These are phyloP conservation scores for Reticulitermes lucifugus DNA, from an alignment of 2,888 invertebrate genomes.

Conservation along the genomic window DNA sequence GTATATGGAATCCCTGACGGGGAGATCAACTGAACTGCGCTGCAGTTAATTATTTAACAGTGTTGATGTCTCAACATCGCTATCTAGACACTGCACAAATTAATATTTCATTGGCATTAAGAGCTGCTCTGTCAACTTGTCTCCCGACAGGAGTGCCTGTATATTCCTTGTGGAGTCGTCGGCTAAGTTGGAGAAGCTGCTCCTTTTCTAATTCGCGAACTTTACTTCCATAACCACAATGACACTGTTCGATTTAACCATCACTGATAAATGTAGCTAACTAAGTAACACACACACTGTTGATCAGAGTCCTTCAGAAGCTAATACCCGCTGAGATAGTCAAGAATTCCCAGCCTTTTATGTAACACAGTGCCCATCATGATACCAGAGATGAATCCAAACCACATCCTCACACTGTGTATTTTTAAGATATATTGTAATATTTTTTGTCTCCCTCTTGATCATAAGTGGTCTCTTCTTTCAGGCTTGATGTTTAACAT, in stretches of 20 bases:
- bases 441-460: too few relatives aligned
- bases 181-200: background rate
- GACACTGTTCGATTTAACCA: background rate
- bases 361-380: too few relatives aligned
- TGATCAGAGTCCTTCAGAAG: too few relatives aligned
- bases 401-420: too few relatives aligned
- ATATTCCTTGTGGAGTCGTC: constrained; percentile 37
- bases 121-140: constrained; percentile 51
- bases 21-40: constrained; percentile 26
- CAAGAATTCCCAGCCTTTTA: too few relatives aligned
- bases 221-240: background rate
- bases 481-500: too few relatives aligned
- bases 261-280: too few relatives aligned
- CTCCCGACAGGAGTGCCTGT: constrained; percentile 11
- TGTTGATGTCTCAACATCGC: constrained; percentile 41
- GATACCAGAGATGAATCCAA: too few relatives aligned
- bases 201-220: background rate
- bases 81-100: constrained; percentile 47
- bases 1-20: constrained; percentile 33
- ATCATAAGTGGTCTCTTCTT: too few relatives aligned
- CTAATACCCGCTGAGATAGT: too few relatives aligned
- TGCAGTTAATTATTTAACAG: constrained; percentile 23
- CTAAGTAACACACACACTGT: too few relatives aligned
- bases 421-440: too few relatives aligned
- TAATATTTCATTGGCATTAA: constrained; percentile 51